Base-by-base conservation (phyloP, 2,888 invertebrate genomes). In the Yponomeuta evonymella region DNA sequence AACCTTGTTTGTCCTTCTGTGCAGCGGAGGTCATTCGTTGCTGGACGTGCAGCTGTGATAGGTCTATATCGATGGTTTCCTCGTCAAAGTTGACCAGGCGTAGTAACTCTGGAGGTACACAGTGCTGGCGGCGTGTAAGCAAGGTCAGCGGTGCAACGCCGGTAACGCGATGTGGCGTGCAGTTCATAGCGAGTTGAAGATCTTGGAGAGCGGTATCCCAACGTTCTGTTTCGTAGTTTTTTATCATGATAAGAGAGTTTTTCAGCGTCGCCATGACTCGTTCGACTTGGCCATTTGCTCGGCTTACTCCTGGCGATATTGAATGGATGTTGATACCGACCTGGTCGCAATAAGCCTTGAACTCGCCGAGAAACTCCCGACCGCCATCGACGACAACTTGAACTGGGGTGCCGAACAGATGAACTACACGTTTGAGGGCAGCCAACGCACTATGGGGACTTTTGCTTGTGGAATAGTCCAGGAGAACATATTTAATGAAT, bases 201-300 rank as follows among this genome's bases (percentile, higher is more conserved):
- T 23, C 66, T 9, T 74, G 75, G 2, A 78, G 33, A 4, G 76
- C 73, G 2, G 72, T 75, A 1, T 75, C 74, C 77, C 77, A 77
- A 12, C 72, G 15, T n/a, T 29, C 48, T 0, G 75, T 76, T 48
- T 77, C 76, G 70, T 76, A 76, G 62, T 76, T 75, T 12, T 73
- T 72, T 0, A 77, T 75, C 58, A 75, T 75, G 0, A 68, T 72
- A 0, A 75, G 58, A 0, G 71, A 75, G 58, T 75, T 75, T 65
- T 76, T 75, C 6, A 75, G 36, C 0, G 72, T 72, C 9, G 62
- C 70, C 72, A 74, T 73, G 1, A 75, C 67, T 2, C 76, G 36
- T 63, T 76, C 75, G 1, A 74, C 75, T 67, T 76, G 76, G 2
- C 76, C 76, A 69, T 76, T 76, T 0, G 76, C 75, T 74, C 75